Conservation (phyloP, 2,797 vertebrate genomes). For the Anguilla marmorata region DNA sequence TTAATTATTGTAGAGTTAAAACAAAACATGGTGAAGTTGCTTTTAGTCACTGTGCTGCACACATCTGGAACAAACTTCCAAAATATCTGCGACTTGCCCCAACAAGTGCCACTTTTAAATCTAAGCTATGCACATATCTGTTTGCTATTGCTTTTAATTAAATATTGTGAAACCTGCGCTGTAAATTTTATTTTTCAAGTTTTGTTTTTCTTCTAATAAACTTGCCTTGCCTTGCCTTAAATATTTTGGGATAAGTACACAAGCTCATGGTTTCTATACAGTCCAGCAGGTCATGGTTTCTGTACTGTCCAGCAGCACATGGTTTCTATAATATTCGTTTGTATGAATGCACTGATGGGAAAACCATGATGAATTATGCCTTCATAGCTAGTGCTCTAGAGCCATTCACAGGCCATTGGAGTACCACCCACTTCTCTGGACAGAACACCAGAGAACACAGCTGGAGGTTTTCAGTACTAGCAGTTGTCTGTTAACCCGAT, state of each 20-base stretch:
- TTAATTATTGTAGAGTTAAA: too few relatives aligned
- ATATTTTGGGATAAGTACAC: background rate
- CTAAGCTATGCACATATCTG: too few relatives aligned
- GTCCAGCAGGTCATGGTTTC: too few relatives aligned
- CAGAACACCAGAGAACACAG: background rate
- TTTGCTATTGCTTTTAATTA: background rate
- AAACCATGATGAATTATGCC: background rate
- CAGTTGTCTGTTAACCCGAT: background rate
- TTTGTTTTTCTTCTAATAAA: too few relatives aligned
- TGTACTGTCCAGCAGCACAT: too few relatives aligned
- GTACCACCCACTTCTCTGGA: background rate
- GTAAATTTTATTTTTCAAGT: too few relatives aligned
- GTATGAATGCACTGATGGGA: background rate
- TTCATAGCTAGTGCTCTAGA: background rate
- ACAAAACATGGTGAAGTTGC: too few relatives aligned
- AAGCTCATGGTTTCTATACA: background rate
- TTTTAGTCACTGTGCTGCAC: too few relatives aligned
- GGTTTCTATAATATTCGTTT: background rate
- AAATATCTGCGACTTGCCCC: too few relatives aligned
- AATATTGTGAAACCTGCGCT: background rate
- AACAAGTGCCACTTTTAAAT: too few relatives aligned
- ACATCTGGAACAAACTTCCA: too few relatives aligned
- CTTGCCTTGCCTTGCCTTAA: too few relatives aligned
- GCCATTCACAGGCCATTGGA: background rate
- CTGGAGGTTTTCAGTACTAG: background rate